Base-by-base conservation (phyloP, 2,888 invertebrate species). In the Drosophila differens region DNA sequence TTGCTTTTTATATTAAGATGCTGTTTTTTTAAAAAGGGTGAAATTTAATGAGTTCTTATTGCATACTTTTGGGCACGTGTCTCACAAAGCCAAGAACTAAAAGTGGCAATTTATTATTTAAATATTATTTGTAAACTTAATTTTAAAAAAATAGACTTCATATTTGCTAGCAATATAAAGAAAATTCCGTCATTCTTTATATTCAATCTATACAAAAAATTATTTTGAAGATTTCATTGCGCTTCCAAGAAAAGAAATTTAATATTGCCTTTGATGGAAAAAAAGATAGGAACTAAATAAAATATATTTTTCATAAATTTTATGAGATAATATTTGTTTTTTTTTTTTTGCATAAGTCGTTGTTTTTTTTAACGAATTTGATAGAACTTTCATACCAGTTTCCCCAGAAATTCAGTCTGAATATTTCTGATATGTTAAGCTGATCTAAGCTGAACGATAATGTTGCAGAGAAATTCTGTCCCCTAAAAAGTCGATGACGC, bases 41-140 rank as follows among this genome's bases (percentile, higher is more conserved):
- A 57, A 7, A 28, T 9, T 19, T 25, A 0, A 12, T 14, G 1
- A 32, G 0, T 39, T 70, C 10, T 1, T 37, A 7, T 64, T 81
- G 82, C 82, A 81, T 82, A 78, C 82, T 82, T 77, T 78, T 63
- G 35, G 79, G 79, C 79, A 22, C 35, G 0, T 9, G 1, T 2
- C 1, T 37, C n/a, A 22, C 33, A 35, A 35, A 28, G 47, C 25
- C 33, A 41, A 33, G 1, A 28, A 41, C 22, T 35, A 35, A 70
- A 37, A 32, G 30, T 22, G 16, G 0, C 2, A 19, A 32, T 25
- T 25, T 25, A 9, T 9, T 25, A 9, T 47, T 47, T 2, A 25
- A 16, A 25, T 9, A 25, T 47, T 47, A 25, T 25, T 25, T 47
- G 14, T 9, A 16, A 16, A 25, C 16, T 25, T 25, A 25, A 47